These are phyloP conservation scores for Drosophila mimica DNA, from an alignment of 2,888 invertebrate species.

Conservation along the genomic window DNA sequence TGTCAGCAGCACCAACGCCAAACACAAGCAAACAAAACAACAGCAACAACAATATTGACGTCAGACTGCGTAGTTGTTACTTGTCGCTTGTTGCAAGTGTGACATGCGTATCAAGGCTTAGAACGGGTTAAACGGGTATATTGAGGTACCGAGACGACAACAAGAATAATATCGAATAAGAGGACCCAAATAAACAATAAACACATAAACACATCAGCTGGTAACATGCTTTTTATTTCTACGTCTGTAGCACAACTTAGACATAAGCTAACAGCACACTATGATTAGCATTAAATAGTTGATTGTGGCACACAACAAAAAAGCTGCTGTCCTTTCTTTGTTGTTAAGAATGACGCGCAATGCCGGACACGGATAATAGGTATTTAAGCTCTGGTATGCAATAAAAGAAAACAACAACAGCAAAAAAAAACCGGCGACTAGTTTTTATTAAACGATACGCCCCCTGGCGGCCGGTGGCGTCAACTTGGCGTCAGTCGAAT, in stretches of 20 bases:
- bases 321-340: conserved; percentile 8
- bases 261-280: neutral
- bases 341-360: conserved; percentile 27
- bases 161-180: conserved; percentile 87
- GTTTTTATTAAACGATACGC: conserved; percentile 72
- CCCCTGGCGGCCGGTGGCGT: conserved; percentile 64
- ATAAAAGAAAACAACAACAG: conserved; percentile 38
- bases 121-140: conserved; percentile 71
- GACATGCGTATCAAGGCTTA: conserved; percentile 62
- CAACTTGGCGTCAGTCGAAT: conserved; percentile 71
- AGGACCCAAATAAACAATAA: conserved; percentile 86
- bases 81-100: conserved; percentile 63
- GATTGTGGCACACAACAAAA: neutral
- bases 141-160: conserved; percentile 73
- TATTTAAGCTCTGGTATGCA: conserved; percentile 53
- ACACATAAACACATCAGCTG: conserved; percentile 2
- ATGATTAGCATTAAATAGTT: neutral
- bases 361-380: conserved; percentile 28
- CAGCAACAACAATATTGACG: conserved; percentile 69
- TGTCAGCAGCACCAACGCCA: conserved; percentile 46
- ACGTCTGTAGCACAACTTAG: neutral
- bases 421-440: conserved; percentile 58
- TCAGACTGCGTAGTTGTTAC: conserved; percentile 52
- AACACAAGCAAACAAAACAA: conserved; percentile 53
- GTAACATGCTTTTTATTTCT: conserved; percentile 13